Evolutionary conservation across 2,797 vertebrate species (phyloP).

Genomic region (Coregonus suidteri): DNA sequence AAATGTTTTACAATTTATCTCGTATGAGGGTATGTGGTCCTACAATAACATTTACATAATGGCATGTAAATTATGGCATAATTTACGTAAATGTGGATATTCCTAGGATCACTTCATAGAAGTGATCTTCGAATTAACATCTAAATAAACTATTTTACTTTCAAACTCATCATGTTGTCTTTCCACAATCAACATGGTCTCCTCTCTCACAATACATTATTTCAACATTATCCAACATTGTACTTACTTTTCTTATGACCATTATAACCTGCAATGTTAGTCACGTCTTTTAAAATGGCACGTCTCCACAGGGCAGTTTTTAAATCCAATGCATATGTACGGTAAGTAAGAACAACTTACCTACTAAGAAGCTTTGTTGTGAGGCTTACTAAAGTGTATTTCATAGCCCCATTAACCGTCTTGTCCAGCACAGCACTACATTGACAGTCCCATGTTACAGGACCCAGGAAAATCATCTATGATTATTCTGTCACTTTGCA

Average conservation of each 20-base stretch:
- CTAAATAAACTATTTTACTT: slow-evolving; percentile 40
- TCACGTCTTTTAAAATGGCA: slow-evolving; percentile 8
- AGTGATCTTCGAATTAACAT: slow-evolving; percentile 33
- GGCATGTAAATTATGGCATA: neutral
- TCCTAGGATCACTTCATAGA: slow-evolving; percentile 63
- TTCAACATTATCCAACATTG: slow-evolving; percentile 10
- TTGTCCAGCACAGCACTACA: neutral
- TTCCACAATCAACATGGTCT: slow-evolving; percentile 44
- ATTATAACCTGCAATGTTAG: neutral
- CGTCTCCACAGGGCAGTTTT: slow-evolving; percentile 18
- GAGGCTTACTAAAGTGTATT: neutral
- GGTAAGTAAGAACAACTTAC: slow-evolving; percentile 6
- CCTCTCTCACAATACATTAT: slow-evolving; percentile 29
- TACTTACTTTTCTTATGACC: slow-evolving; percentile 21
- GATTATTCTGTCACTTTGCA: slow-evolving; percentile 1
- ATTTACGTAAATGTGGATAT: slow-evolving; percentile 29
- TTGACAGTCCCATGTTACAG: neutral
- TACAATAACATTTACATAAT: neutral
- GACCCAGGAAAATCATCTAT: neutral
- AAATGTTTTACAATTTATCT: neutral
- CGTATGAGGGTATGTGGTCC: slow-evolving; percentile 1
- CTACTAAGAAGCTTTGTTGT: neutral
- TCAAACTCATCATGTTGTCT: slow-evolving; percentile 24
- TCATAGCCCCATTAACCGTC: neutral
- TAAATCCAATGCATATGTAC: slow-evolving; percentile 27